phyloP scores from a whole-genome alignment of 2,113 vertebrate genomes.

The Motacilla alba region DNA sequence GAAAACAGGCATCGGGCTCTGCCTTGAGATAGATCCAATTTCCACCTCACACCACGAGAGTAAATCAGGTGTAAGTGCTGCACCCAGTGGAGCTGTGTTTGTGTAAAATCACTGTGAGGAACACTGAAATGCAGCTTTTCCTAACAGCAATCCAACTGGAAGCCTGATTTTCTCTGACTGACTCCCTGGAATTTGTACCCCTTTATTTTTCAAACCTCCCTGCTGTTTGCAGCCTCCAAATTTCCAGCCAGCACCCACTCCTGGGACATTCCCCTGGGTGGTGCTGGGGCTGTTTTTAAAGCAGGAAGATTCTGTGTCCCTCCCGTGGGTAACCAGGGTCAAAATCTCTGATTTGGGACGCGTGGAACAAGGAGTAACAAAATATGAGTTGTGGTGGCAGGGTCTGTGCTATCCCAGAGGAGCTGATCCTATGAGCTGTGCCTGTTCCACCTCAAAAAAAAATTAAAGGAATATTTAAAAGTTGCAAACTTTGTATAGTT shows the following conservation, averaged over 20 bases:
- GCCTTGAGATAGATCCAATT: neutral
- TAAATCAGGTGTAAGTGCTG: neutral
- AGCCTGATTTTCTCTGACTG: neutral
- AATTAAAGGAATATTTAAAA: neutral
- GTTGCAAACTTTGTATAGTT: neutral
- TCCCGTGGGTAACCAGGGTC: neutral
- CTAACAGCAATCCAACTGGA: neutral
- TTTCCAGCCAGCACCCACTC: neutral
- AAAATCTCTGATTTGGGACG: neutral
- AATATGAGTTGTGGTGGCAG: neutral
- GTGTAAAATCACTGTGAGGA: neutral
- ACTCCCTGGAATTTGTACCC: neutral
- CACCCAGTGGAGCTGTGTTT: neutral
- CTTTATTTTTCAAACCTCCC: neutral
- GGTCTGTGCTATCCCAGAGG: neutral
- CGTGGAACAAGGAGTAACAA: neutral
- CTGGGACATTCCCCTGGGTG: neutral
- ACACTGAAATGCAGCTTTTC: neutral
- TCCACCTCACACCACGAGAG: neutral
- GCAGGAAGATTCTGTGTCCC: neutral
- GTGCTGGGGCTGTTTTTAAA: neutral
- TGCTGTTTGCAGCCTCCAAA: neutral
- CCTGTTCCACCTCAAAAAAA: neutral
- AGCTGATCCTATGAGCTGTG: accelerated
- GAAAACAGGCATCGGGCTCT: neutral